Evolutionary conservation across 2,797 vertebrate genomes (phyloP).

Genomic region (Myoxocephalus aenaeus): DNA sequence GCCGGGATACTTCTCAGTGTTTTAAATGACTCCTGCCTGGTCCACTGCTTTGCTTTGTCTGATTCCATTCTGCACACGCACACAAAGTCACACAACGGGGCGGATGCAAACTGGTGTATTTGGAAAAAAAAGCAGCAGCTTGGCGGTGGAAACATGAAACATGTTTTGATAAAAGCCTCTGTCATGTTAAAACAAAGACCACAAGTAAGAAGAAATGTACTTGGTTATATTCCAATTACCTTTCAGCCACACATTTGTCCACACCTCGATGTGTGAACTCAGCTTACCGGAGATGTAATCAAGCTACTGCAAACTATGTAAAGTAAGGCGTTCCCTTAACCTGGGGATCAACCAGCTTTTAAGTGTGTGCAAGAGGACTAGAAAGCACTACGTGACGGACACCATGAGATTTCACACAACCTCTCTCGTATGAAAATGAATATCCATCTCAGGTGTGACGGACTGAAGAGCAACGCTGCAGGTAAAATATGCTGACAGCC

Average conservation of each 20-base stretch:
- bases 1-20: neutral
- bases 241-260: neutral
- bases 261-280: neutral
- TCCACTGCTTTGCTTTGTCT: neutral
- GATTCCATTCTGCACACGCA: neutral
- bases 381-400: neutral
- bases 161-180: neutral
- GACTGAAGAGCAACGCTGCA: slow-evolving; percentile 3
- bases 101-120: slow-evolving; percentile 8
- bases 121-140: slow-evolving; percentile 2
- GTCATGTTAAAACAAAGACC: slow-evolving; percentile 16
- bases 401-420: neutral
- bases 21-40: slow-evolving; percentile 9
- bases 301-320: neutral
- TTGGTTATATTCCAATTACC: neutral
- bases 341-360: neutral
- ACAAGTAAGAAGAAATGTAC: neutral
- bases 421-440: slow-evolving; percentile 1
- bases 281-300: neutral
- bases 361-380: neutral
- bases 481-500: neutral
- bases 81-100: slow-evolving; percentile 1
- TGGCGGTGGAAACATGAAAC: slow-evolving; percentile 7
- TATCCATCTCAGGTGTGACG: slow-evolving; percentile 4
- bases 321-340: neutral